Evolutionary conservation across 2,888 invertebrate species (phyloP), one percentile per base, ranked within the genome.

Genomic region (Coleophora deauratella): DNA sequence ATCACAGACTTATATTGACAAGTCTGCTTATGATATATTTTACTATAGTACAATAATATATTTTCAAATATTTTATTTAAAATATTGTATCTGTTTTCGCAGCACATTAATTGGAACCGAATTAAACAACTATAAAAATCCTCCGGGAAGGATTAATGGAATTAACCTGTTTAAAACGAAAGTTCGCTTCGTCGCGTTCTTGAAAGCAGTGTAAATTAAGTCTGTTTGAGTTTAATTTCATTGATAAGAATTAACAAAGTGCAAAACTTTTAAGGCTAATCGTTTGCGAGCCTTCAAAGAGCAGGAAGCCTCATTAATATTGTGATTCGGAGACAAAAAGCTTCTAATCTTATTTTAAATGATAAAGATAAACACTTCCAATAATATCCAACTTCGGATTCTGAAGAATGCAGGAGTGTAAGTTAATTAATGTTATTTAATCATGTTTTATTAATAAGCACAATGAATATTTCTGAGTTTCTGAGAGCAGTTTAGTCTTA

Each of bases 241-340:
- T 30, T 38, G 42, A 35, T 42, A 35, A 42, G 38, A 37, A 38
- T 38, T 37, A 31, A 15, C 15, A 31, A 37, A 31, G 15, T 14
- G 31, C 37, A 37, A 31, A 36, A 35, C 42, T 38, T 35, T 38
- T 42, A 32, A 14, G 15, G 36, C 33, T 37, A 37, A 41, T 41
- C 41, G 36, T 32, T 9, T 27, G 27, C 27, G 15, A 11, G 35
- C 11, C 10, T n/a, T 13, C 6, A 30, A 44, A 40, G 42, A 35
- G 35, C 21, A 49, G 38, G 41, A 35, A 41, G 45, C 44, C 42
- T 51, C 45, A 45, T 51, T 49, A 41, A 49, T 45, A 49, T 47
- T 39, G 47, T 44, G 45, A 44, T 45, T 40, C 40, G 41, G 37
- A 42, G 42, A 50, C 46, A 47, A 46, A 21, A 49, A 47, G 43